Base-by-base conservation (phyloP, 2,797 vertebrate species). In the Sciurus carolinensis region DNA sequence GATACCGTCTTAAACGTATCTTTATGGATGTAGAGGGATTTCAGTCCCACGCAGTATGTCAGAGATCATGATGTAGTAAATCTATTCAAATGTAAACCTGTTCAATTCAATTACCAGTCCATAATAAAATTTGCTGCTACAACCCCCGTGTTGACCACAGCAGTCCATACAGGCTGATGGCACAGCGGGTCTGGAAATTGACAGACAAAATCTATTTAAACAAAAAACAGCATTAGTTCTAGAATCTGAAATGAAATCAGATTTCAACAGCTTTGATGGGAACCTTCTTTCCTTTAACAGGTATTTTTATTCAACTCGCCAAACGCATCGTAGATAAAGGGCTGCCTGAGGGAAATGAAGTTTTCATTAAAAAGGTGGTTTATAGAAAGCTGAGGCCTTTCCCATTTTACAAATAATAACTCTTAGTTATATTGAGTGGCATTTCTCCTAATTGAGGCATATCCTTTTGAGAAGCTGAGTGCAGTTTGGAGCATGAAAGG, bases 81-180 rank as follows among this genome's bases (percentile, higher is more conserved):
- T 99, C 98, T 99, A 98, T 99, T 99, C 98, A 99, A 98, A 99
- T 98, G 98, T 98, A 98, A 99, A 99, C 98, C 98, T 99, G 98
- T 98, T 99, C 98, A 98, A 98, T 99, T 99, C 98, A 99, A 99
- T 99, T 99, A 98, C 98, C 97, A 98, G 97, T 97, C 98, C 98
- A 91, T 99, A 99, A 99, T 99, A 99, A 98, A 98, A 99, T 99
- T 98, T 99, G 98, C 98, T 95, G 95, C 98, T 98, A 97, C 96
- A 98, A 97, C 97, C 98, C 98, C 98, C 83, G 72, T 90, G 98
- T 98, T 98, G 98, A 98, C 98, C 98, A 98, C 98, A 98, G 98
- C 98, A 96, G 98, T 98, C 97, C 97, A 95, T 98, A 98, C 97
- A 98, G 97, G 97, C 98, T 96, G 98, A 98, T 98, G 98, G 98